Evolutionary conservation across 2,113 vertebrate genomes (phyloP), one percentile per base, ranked within the genome.

Genomic region (Acanthisitta chloris): DNA sequence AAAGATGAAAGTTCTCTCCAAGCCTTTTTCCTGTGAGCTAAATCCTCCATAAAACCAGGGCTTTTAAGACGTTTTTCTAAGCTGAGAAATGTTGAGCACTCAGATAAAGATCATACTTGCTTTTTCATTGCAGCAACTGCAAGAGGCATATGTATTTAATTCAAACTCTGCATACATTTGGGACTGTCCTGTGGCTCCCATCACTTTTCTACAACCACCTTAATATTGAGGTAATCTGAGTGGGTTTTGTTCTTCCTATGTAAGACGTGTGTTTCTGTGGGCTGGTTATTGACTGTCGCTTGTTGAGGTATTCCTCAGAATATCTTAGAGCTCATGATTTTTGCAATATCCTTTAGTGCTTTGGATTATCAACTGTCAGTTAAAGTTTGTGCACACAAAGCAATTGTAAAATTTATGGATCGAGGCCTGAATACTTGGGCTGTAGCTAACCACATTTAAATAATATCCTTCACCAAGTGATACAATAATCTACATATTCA

Each of bases 11-110:
- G 80, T 71, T 74, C 54, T 83, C 48, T 62, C 48, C 48, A 19
- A 92, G 46, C 67, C 46, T 81, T 80, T 88, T 93, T 87, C 43
- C 81, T 34, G 31, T 90, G 71, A 92, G 54, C 17, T 91, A 93
- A 97, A 96, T 81, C 89, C 54, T 45, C 64, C 43, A 48, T 21
- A 95, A 95, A 96, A 45, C 29, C 65, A 46, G n/a, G 67, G 42
- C 54, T 96, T 96, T 90, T 25, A 52, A 81, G 70, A 48, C 13
- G n/a, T 17, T 79, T 88, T 83, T 65, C 67, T 85, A 38, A 93
- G 78, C 80, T 62, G 34, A 48, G 87, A 83, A 87, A 81, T 43
- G 55, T 70, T 92, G 67, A 96, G 57, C 31, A 13, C 57, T 70
- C 9, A 15, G 58, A 54, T 85, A 83, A 92, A 90, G 29, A 85